Conservation (phyloP, 2,888 invertebrate species). For the Sussaba pulchella region DNA sequence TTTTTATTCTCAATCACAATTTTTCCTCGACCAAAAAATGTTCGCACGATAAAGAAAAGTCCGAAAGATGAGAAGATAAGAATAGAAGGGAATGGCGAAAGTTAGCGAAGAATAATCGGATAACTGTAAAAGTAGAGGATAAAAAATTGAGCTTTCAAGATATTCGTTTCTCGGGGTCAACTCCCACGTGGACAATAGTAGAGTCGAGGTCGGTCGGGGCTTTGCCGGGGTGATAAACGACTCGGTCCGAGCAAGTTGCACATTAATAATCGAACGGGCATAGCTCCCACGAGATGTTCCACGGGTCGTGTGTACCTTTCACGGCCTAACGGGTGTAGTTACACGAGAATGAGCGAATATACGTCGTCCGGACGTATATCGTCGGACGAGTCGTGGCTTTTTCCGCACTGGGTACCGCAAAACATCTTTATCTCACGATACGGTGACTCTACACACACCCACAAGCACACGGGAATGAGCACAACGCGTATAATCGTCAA, state of each 20-base stretch:
- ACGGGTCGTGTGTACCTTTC: neutral
- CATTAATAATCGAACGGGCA: conserved; percentile 61
- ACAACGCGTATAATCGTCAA: too few species aligned
- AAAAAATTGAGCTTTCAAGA: conserved; percentile 14
- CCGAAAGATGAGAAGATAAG: neutral
- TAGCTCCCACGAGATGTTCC: conserved; percentile 43
- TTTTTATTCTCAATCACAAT: too few species aligned
- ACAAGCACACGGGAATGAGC: too few species aligned
- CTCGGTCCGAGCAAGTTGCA: conserved; percentile 42
- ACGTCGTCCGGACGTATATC: too few species aligned
- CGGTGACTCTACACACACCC: too few species aligned
- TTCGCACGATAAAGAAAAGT: too few species aligned
- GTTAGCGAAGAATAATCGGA: conserved; percentile 4
- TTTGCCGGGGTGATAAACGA: conserved; percentile 15
- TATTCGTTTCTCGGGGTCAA: conserved; percentile 40
- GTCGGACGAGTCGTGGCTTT: neutral
- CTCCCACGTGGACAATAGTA: conserved; percentile 53
- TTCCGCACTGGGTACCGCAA: too few species aligned
- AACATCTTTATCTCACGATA: too few species aligned
- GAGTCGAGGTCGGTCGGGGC: conserved; percentile 25
- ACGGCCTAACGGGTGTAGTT: neutral
- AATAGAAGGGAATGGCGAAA: neutral
- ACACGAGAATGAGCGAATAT: neutral
- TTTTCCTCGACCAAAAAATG: too few species aligned
- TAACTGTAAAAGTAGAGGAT: neutral